Evolutionary conservation across 1,140 invertebrate species (phyloP).

Genomic region (Zaprionus vittiger): DNA sequence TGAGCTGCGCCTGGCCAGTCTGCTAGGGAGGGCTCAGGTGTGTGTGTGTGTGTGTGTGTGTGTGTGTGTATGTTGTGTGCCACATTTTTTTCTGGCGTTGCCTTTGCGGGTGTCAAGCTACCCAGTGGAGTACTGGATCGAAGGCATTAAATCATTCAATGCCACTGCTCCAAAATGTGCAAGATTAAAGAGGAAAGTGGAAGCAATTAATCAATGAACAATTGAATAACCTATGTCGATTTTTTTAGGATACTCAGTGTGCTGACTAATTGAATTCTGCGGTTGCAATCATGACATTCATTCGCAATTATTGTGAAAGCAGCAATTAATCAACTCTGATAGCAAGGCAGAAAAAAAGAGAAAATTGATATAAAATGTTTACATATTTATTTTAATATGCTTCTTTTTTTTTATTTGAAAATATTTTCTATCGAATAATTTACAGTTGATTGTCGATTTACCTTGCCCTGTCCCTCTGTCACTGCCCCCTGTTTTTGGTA

Average conservation of each 20-base stretch:
- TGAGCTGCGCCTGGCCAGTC: constrained; percentile 5
- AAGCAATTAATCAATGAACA: constrained; percentile 40
- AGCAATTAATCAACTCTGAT: constrained; percentile 17
- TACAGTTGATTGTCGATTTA: not conserved
- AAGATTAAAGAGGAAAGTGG: constrained; percentile 14
- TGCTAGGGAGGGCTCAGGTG: not conserved
- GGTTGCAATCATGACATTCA: constrained; percentile 16
- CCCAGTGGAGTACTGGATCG: not conserved
- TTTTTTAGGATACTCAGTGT: constrained; percentile 8
- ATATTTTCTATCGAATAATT: not conserved
- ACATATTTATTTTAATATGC: not conserved
- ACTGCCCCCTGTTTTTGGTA: not conserved
- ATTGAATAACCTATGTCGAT: constrained; percentile 10
- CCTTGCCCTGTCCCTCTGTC: not conserved
- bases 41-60: constrained; percentile 13
- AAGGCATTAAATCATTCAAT: constrained; percentile 45
- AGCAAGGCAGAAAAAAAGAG: not conserved
- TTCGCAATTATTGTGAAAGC: constrained; percentile 12
- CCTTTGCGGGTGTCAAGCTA: constrained; percentile 27
- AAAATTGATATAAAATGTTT: not conserved
- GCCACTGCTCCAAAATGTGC: constrained; percentile 4
- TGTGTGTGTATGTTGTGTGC: constrained; percentile 11
- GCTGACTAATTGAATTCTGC: constrained; percentile 23
- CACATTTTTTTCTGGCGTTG: constrained; percentile 38
- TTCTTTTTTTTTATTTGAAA: not conserved